These are phyloP conservation scores for Myiozetetes cayanensis DNA, from an alignment of 2,113 vertebrate genomes.

Conservation along the genomic window DNA sequence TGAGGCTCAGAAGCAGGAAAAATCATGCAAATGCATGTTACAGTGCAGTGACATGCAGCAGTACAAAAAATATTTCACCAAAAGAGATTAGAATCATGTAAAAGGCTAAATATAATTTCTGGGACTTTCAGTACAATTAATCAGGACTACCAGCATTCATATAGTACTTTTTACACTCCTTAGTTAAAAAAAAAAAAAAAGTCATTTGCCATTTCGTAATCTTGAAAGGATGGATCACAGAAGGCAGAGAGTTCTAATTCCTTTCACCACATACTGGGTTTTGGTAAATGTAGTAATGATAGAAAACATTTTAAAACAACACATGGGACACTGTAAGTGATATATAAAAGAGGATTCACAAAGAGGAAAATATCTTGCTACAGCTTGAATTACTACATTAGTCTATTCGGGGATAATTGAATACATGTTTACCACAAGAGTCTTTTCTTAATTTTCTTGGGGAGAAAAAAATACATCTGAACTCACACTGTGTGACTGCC, in stretches of 20 bases:
- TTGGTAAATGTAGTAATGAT: neutral
- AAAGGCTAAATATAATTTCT: neutral
- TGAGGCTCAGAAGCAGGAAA: neutral
- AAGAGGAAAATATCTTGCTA: neutral
- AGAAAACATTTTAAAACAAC: neutral
- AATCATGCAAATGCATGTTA: neutral
- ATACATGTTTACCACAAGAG: neutral
- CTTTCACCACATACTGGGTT: neutral
- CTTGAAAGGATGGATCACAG: neutral
- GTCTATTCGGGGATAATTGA: neutral
- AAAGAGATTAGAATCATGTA: fast-evolving
- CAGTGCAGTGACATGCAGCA: neutral
- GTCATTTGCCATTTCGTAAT: neutral
- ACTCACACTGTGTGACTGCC: neutral
- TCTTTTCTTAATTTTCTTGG: neutral
- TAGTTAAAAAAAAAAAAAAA: neutral
- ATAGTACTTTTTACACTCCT: neutral
- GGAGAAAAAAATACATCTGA: neutral
- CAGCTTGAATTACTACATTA: neutral
- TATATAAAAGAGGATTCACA: neutral
- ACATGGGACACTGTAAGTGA: neutral
- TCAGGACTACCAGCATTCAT: neutral
- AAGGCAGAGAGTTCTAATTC: neutral
- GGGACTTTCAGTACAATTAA: neutral
- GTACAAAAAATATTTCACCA: neutral